phyloP scores from a whole-genome alignment of 2,113 vertebrate species.

The Sterrhoptilus dennistouni region DNA sequence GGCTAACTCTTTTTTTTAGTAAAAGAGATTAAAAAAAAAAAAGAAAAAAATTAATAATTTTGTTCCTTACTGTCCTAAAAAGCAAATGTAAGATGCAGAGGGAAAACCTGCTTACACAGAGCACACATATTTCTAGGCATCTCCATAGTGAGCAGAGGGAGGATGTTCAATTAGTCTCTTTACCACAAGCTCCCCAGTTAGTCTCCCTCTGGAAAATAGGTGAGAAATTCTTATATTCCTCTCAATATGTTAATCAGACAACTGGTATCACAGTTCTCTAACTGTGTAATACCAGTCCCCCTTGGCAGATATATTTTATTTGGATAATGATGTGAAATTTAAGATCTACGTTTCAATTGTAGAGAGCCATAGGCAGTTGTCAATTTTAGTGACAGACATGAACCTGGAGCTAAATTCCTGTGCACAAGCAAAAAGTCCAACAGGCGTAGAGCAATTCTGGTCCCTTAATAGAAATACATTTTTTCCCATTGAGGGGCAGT shows the following conservation, averaged over 20 bases:
- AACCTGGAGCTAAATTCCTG: slow-evolving; percentile 84
- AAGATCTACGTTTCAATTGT: slow-evolving; percentile 93
- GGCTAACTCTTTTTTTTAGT: background rate
- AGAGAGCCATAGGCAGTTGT: slow-evolving; percentile 91
- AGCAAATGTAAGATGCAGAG: background rate
- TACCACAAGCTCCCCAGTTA: slow-evolving; percentile 71
- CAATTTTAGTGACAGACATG: slow-evolving; percentile 89
- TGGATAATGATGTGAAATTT: slow-evolving; percentile 98
- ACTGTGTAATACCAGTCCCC: slow-evolving; percentile 85
- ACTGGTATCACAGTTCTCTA: slow-evolving; percentile 81
- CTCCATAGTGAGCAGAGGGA: slow-evolving; percentile 46
- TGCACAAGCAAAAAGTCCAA: slow-evolving; percentile 85
- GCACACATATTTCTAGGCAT: slow-evolving; percentile 43
- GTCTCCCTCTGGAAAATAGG: slow-evolving; percentile 78
- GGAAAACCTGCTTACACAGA: slow-evolving; percentile 25
- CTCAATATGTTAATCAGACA: slow-evolving; percentile 87
- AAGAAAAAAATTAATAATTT: background rate
- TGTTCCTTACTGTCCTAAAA: slow-evolving; percentile 38
- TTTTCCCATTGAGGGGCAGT: slow-evolving; percentile 74
- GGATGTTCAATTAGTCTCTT: slow-evolving; percentile 77
- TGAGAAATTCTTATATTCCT: slow-evolving; percentile 81
- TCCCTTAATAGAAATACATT: slow-evolving; percentile 81
- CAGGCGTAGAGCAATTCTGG: slow-evolving; percentile 75
- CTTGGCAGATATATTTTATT: slow-evolving; percentile 88
- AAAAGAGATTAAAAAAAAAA: background rate